phyloP scores from a whole-genome alignment of 2,888 invertebrate genomes.

The Calameuta filiformis region DNA sequence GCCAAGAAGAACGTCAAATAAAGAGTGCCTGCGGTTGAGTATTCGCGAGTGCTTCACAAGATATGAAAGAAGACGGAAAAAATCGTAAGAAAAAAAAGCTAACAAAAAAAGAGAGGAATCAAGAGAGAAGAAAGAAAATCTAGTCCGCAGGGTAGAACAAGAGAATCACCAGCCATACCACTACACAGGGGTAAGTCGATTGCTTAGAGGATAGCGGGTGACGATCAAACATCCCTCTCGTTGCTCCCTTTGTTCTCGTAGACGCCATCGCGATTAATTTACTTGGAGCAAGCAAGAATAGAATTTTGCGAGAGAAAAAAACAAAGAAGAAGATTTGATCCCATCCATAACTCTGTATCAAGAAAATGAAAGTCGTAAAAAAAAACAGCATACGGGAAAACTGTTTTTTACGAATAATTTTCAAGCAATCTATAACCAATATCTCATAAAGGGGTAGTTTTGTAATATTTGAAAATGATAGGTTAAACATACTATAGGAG shows the following conservation, averaged over 20 bases:
- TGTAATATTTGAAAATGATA: not conserved
- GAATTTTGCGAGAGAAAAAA: too few relatives aligned
- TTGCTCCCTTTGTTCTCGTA: slow-evolving; percentile 11
- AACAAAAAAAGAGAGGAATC: not conserved
- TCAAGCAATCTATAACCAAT: too few relatives aligned
- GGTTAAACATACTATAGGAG: not conserved
- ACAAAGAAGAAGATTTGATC: too few relatives aligned
- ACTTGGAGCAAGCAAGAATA: not conserved
- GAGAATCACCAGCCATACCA: not conserved
- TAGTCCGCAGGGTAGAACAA: not conserved
- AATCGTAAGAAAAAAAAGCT: not conserved
- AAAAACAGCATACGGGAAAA: too few relatives aligned
- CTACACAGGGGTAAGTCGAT: not conserved
- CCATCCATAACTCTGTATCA: too few relatives aligned
- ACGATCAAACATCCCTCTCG: slow-evolving; percentile 40
- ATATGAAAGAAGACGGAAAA: not conserved
- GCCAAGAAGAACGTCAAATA: not conserved
- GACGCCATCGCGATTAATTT: not conserved
- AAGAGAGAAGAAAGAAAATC: not conserved
- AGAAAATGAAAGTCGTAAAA: too few relatives aligned
- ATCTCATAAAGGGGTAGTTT: not conserved
- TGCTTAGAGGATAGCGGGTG: slow-evolving; percentile 21
- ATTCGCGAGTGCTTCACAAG: not conserved
- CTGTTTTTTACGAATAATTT: too few relatives aligned
- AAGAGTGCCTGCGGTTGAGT: not conserved